Conservation (phyloP, 2,797 vertebrate genomes). For the Hipposideros larvatus region DNA sequence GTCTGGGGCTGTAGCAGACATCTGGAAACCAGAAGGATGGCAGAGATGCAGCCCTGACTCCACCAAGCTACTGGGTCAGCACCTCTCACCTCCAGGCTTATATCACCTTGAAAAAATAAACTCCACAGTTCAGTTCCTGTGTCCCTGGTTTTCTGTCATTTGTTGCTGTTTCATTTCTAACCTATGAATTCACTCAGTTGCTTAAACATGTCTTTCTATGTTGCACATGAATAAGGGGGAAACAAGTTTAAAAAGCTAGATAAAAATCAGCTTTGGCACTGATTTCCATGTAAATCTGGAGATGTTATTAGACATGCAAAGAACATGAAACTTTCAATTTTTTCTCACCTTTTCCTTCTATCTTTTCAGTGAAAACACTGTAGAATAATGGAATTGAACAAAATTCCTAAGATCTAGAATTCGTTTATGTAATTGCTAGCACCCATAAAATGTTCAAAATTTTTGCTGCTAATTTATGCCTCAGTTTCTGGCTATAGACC, state of each 20-base stretch:
- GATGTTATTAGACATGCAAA: background rate
- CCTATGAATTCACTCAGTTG: background rate
- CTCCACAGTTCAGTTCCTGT: background rate
- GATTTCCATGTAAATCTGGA: background rate
- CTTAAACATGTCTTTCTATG: background rate
- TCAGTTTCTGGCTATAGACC: background rate
- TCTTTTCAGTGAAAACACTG: background rate
- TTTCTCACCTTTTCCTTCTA: background rate
- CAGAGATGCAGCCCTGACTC: fast-evolving
- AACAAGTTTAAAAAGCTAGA: too few species aligned
- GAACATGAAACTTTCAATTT: background rate
- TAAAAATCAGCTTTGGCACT: background rate
- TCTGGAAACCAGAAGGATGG: background rate
- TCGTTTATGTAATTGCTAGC: background rate
- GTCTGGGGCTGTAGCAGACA: background rate
- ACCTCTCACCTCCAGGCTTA: background rate
- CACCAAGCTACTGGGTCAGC: background rate
- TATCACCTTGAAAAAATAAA: background rate
- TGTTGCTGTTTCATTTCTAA: background rate
- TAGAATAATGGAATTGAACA: background rate
- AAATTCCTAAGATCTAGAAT: background rate
- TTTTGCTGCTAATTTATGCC: background rate
- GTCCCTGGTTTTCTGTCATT: background rate
- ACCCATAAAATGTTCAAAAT: background rate
- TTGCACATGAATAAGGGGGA: background rate